Conservation (phyloP, 35 echinoderm and acorn worm species). For the Lytechinus pictus region DNA sequence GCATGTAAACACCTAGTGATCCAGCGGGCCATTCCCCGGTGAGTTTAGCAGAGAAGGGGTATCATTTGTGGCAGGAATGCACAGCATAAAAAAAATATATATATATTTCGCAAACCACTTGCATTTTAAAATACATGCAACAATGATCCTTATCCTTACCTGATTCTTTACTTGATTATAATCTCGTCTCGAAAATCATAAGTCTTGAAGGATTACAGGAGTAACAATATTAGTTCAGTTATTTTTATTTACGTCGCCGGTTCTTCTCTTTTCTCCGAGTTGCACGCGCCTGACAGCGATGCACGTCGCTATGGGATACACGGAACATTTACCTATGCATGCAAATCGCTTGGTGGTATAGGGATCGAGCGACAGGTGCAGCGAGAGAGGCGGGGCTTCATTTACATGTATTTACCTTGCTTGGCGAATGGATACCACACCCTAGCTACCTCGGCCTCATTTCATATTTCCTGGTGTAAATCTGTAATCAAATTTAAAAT, state of each 20-base stretch:
- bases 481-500: too few species aligned
- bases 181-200: neutral
- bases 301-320: conserved; percentile 19
- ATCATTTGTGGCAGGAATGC: neutral
- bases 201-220: neutral
- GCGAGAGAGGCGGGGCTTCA: neutral
- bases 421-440: neutral
- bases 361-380: neutral
- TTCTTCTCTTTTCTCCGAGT: neutral
- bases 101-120: neutral
- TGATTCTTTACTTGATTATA: neutral
- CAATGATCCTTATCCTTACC: neutral
- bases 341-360: neutral
- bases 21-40: neutral
- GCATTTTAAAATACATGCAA: neutral
- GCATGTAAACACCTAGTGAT: neutral
- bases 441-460: neutral
- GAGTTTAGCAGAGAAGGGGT: neutral
- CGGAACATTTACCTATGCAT: conserved; percentile 8
- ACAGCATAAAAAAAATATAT: neutral
- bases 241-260: too few species aligned
- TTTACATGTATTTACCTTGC: neutral
- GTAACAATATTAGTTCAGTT: neutral
- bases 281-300: neutral
- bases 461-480: neutral